Percentiles rank a stretch among this genome's conserved stretches.
Conservation (phyloP, 1,140 invertebrate genomes). For the Microplitis demolitor region DNA sequence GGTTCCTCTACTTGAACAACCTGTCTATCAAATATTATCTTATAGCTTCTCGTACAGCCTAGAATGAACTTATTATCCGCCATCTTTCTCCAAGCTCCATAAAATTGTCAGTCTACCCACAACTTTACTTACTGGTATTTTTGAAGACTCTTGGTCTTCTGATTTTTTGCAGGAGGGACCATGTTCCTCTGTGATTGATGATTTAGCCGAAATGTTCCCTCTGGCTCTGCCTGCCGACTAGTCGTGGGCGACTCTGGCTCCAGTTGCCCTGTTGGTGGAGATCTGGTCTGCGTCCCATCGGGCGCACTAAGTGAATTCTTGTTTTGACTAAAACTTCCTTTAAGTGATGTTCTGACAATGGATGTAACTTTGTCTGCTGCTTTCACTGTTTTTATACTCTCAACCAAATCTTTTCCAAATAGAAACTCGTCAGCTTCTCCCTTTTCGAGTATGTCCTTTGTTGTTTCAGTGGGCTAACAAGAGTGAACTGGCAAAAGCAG, state of each 20-base stretch:
- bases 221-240: too few relatives aligned
- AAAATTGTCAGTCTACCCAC: conserved; percentile 14
- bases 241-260: too few relatives aligned
- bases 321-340: not conserved
- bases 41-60: conserved; percentile 17
- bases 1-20: not conserved
- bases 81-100: conserved; percentile 7
- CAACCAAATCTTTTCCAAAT: conserved; percentile 13
- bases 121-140: not conserved
- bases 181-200: not conserved
- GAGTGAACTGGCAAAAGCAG: too few relatives aligned
- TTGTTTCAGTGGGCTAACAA: too few relatives aligned
- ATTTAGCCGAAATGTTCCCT: too few relatives aligned
- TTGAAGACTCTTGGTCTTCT: not conserved
- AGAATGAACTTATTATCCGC: conserved; percentile 19
- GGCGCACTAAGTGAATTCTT: too few relatives aligned
- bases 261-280: too few relatives aligned
- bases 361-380: not conserved
- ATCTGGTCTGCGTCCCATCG: too few relatives aligned
- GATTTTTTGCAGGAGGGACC: not conserved
- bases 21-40: conserved; percentile 23
- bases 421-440: conserved; percentile 1
- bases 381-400: conserved; percentile 9
- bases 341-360: not conserved
- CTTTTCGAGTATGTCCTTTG: conserved; percentile 10